Evolutionary conservation across 2,888 invertebrate species (phyloP), one percentile per base, ranked within the genome.

Genomic region (Thecocarcelia acutangulata): DNA sequence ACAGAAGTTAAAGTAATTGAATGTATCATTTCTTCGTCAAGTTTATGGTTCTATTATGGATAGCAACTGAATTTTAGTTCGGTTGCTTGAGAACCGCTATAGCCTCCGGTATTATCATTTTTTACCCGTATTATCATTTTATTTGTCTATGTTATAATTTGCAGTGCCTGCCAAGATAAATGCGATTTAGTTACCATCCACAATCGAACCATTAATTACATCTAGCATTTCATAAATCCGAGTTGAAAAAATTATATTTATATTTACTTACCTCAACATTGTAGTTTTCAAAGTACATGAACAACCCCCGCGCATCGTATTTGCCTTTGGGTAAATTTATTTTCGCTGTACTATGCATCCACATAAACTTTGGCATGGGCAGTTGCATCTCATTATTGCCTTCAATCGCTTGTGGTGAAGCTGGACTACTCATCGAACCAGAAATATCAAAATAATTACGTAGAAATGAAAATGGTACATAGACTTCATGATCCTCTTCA

Each of bases 211-310:
- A n/a, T n/a, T n/a, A n/a, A n/a, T 24, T 24, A 24, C 24, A 3
- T 24, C 24, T 24, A 2, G 24, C 5, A 24, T 24, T 24, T 24
- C 2, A 24, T 3, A 24, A 24, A 5, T 24, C 24, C 5, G 5
- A 24, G 24, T 24, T 24, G 5, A 24, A 24, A 24, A 24, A 24
- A 24, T 5, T 24, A 8, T 8, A 37, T 50, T 19, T n/a, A 4
- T 24, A 37, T 21, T 21, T 4, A 12, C 15, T 84, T 78, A 89
- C 96, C 92, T 99, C 99, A 0, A 99, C 99, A 90, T 98, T 98
- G 91, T 98, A 99, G 90, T 98, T 97, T 88, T 97, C 98, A 91
- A 99, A 99, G 83, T 98, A 98, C 92, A 98, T 96, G 90, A 98
- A 99, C 0, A 97, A 95, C 2, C 98, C 98, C 24, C 94, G 93